Base-by-base conservation (phyloP, 2,888 invertebrate genomes). In the Laspeyria flexula region DNA sequence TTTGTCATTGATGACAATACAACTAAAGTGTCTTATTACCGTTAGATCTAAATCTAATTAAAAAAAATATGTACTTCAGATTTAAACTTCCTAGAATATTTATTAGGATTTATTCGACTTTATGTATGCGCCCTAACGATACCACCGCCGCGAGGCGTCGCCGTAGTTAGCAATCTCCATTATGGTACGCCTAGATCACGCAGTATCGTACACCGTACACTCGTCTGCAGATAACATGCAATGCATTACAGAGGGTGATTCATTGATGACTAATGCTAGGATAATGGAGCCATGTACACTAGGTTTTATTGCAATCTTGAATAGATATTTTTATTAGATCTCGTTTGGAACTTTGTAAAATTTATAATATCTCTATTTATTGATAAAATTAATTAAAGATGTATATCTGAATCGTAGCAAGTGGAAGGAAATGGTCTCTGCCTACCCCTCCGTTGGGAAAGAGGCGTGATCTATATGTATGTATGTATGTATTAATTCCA, bases 141-240 rank as follows among this genome's bases (percentile, higher is more conserved):
- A 33, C 0, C 42, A 29, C 64, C 42, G 33, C 64, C 53, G 27
- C 48, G 43, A 65, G 69, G 63, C 46, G 49, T 55, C 57, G 35
- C 49, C 45, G 44, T 47, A 60, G 65, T 67, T 62, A 64, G 61
- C 55, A 54, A 59, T 63, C 58, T 63, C 44, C 39, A 48, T 44
- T 65, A 50, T 48, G 58, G 54, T 52, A 57, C 35, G 52, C 44
- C 50, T 49, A 55, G 48, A 54, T 54, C 45, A 43, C 33, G 40
- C 37, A 30, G 38, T 43, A 46, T 57, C 43, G 21, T 30, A 60
- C 41, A 6, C 33, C 29, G 11, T 13, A 35, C 18, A n/a, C n/a
- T n/a, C n/a, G 21, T 4, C 12, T 12, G 21, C 13, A 31, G 25
- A 25, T 25, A 25, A 7, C 33, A 13, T 13, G 37, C 21, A 11